Evolutionary conservation across 2,113 vertebrate species (phyloP), one percentile per base, ranked within the genome.

Genomic region (Cyanistes caeruleus): DNA sequence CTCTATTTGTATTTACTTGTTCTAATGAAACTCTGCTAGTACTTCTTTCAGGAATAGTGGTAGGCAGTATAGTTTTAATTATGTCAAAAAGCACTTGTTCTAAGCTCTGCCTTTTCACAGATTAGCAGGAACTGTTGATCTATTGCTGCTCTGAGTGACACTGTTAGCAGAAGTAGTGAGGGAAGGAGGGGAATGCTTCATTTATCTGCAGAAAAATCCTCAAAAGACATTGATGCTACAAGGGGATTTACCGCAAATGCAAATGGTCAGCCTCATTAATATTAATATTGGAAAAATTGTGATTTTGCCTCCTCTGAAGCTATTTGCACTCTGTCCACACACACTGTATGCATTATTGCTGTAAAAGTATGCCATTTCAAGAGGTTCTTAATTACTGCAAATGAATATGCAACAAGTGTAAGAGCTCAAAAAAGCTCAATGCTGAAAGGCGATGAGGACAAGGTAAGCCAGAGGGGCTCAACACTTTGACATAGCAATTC

Each of bases 1-100:
- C 56, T 89, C 78, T 91, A 75, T 94, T 93, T 94, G 69, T 95
- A 69, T 95, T 97, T 95, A 92, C 62, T 94, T 76, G 64, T 93
- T 93, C 39, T 92, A 95, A 93, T 72, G 72, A 93, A 96, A 95
- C 35, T 70, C 68, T 2, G 3, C 46, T 76, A 70, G 37, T 63
- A 52, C 82, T 93, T 91, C 76, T 95, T 95, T 64, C 82, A 79
- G 84, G 73, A 95, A 94, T 39, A 17, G 65, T 84, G 65, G 72
- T 80, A 84, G 80, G 92, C 65, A 67, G 58, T 48, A 79, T 69
- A 83, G 89, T 72, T 89, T 96, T 93, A 82, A 91, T 92, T 94
- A 95, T 72, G 77, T 77, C 73, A 44, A 89, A 90, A 79, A 90
- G n/a, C 2, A 5, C 69, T 91, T 87, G 81, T 93, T 89, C 60